Evolutionary conservation across 2,113 vertebrate species (phyloP).

Genomic region (Pheucticus melanocephalus): DNA sequence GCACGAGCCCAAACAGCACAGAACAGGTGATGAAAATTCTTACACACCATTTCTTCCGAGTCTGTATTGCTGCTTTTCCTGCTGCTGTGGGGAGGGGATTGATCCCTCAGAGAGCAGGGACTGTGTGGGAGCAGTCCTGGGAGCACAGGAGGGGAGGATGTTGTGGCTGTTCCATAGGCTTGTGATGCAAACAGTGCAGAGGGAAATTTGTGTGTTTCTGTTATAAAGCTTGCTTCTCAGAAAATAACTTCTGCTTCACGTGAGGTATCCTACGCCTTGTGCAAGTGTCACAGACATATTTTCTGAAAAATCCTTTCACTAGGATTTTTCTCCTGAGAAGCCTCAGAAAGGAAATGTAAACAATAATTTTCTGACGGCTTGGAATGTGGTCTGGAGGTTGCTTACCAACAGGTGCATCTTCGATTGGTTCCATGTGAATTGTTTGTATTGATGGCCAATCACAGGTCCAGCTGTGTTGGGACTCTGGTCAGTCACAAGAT

Average conservation of each 20-base stretch:
- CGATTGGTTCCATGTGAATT: too few relatives aligned
- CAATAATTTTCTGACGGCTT: too few relatives aligned
- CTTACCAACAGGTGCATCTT: too few relatives aligned
- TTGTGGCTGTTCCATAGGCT: neutral
- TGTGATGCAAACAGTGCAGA: neutral
- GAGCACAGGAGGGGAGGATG: neutral
- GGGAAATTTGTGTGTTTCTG: neutral
- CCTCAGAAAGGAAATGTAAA: too few relatives aligned
- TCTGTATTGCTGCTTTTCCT: neutral
- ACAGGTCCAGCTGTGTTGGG: too few relatives aligned
- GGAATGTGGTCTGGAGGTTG: too few relatives aligned
- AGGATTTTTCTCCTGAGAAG: too few relatives aligned
- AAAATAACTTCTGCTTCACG: neutral
- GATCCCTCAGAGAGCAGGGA: neutral
- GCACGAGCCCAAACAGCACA: constrained; percentile 83
- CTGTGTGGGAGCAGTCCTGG: neutral
- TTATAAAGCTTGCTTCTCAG: neutral
- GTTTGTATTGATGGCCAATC: too few relatives aligned
- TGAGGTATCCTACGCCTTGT: neutral
- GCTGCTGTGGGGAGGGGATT: neutral
- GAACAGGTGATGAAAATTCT: constrained; percentile 80
- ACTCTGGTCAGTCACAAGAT: too few relatives aligned
- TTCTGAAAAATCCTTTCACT: too few relatives aligned
- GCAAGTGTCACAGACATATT: too few relatives aligned
- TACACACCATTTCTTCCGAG: neutral